phyloP scores from a whole-genome alignment of 2,797 vertebrate species.

The Sitta carolinensis region DNA sequence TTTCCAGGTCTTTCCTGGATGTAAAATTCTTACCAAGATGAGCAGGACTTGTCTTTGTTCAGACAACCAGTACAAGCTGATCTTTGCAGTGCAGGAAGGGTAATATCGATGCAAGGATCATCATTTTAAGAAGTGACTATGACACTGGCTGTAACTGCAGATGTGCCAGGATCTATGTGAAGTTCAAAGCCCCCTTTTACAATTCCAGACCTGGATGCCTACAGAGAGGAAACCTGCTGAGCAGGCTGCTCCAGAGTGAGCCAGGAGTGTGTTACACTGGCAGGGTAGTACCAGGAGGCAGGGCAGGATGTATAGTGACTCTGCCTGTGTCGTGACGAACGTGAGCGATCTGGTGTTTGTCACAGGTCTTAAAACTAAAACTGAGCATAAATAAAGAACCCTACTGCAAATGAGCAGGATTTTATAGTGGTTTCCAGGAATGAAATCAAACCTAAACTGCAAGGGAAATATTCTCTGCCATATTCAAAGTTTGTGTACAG shows the following conservation, averaged over 20 bases:
- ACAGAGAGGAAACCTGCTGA: not conserved
- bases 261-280: not conserved
- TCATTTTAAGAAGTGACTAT: not conserved
- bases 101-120: accelerated
- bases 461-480: not conserved
- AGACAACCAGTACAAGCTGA: not conserved
- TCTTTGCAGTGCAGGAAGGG: not conserved
- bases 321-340: not conserved
- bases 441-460: constrained; percentile 29
- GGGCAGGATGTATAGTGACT: not conserved
- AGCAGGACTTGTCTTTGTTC: not conserved
- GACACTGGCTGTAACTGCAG: not conserved
- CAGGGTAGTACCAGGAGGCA: not conserved
- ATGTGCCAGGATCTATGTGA: not conserved
- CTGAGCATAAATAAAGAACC: constrained; percentile 12
- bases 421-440: constrained; percentile 22
- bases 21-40: not conserved
- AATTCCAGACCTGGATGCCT: not conserved
- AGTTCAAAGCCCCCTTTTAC: not conserved
- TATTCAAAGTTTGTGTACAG: constrained; percentile 37
- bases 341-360: constrained; percentile 51
- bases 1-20: not conserved
- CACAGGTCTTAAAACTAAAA: constrained; percentile 56
- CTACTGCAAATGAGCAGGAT: not conserved
- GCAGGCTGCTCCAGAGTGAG: not conserved